Base-by-base conservation (phyloP, 1,140 invertebrate species). In the Aporrectodea caliginosa region DNA sequence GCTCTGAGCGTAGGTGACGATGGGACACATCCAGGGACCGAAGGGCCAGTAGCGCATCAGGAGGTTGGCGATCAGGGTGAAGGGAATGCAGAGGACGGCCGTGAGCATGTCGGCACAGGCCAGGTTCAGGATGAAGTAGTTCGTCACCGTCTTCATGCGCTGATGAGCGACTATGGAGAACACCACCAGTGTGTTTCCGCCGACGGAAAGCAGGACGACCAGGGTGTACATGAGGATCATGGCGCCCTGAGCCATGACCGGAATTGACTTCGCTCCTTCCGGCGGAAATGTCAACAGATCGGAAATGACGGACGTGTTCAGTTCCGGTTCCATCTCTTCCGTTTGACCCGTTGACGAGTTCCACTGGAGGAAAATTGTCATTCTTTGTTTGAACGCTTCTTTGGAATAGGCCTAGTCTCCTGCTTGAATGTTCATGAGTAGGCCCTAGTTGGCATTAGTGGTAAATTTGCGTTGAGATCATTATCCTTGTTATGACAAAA, bases 101-200 rank as follows among this genome's bases (percentile, higher is more conserved):
- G 92, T 35, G 94, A 91, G 87, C 35, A 79, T 74, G 78, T 97
- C 95, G 30, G 95, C 94, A 34, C 94, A 92, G 80, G 94, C 94
- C 43, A 97, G 88, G 85, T 97, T 97, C 29, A 96, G 92, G 71
- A 97, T 88, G 86, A 96, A 95, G 84, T 96, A 96, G 88, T 97
- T 97, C 72, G 95, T 97, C 1, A 96, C 95, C 0, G 95, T 96
- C 72, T 95, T 88, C 96, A 98, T 97, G 78, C 94, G 90, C 75
- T 93, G 91, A 86, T 88, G 87, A 27, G 93, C 92, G 58, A 96
- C 86, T 0, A 97, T 95, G 79, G 97, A 96, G 80, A 85, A 88
- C 82, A 97, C 95, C 69, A 98, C 95, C 82, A 96, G 95, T 32
- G 95, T 88, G 87, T 98, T 98, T 1, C 96, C 95, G 35, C 93